phyloP scores from a whole-genome alignment of 1,140 invertebrate species.

The Coptotermes formosanus region DNA sequence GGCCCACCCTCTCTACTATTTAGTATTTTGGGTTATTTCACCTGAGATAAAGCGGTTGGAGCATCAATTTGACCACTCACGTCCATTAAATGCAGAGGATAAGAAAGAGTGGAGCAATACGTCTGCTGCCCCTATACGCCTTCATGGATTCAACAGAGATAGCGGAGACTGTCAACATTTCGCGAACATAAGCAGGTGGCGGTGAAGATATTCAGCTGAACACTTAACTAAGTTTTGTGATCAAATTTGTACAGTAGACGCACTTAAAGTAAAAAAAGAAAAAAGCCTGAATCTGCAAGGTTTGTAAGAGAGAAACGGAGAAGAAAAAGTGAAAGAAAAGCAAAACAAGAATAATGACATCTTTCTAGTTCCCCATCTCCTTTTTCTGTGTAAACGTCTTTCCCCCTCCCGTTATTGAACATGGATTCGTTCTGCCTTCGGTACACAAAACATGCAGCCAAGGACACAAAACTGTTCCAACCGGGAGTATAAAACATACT shows the following conservation, averaged over 20 bases:
- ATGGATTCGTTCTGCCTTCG: not conserved
- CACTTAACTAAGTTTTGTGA: constrained; percentile 8
- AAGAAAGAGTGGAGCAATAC: no score
- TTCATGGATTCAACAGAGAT: no score
- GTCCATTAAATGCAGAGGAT: no score
- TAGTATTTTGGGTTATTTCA: no score
- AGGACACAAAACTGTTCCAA: not conserved
- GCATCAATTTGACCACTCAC: no score
- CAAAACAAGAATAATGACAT: not conserved
- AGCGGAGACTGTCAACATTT: not conserved
- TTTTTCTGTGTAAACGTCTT: not conserved
- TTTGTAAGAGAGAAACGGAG: not conserved
- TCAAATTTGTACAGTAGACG: not conserved
- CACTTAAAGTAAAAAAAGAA: not conserved
- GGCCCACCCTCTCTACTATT: no score
- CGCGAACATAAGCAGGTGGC: not conserved
- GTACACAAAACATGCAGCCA: not conserved
- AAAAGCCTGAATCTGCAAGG: not conserved
- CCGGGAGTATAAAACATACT: not conserved
- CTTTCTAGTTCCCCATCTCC: not conserved
- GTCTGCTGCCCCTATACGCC: no score
- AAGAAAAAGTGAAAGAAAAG: not conserved
- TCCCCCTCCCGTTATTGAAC: not conserved
- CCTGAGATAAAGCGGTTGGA: no score
- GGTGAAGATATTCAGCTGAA: not conserved